Conservation (phyloP, 2,888 invertebrate genomes). For the Xanthia togata region DNA sequence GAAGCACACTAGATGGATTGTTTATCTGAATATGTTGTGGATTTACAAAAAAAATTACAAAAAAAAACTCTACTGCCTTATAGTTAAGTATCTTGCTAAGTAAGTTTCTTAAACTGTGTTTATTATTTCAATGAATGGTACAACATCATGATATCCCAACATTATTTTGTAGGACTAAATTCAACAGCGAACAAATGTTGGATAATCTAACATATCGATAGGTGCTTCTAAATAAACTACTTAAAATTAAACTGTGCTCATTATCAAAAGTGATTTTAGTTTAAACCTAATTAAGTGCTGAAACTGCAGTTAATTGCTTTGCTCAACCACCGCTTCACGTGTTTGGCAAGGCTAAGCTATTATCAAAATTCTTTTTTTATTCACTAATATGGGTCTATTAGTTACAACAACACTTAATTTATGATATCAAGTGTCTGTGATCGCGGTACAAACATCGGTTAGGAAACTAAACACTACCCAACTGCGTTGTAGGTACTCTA, state of each 20-base stretch:
- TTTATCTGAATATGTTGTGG: not conserved
- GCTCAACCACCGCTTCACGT: slow-evolving; percentile 39
- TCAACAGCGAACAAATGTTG: not conserved
- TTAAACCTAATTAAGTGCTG: slow-evolving; percentile 57
- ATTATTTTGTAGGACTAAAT: not conserved
- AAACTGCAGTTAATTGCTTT: slow-evolving; percentile 58
- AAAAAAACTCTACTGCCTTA: not conserved
- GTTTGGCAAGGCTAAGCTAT: slow-evolving; percentile 55
- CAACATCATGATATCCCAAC: not conserved
- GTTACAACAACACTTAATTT: slow-evolving; percentile 76
- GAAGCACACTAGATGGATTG: not conserved
- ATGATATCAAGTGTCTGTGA: slow-evolving; percentile 78
- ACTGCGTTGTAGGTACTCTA: slow-evolving; percentile 69
- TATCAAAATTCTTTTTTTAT: slow-evolving; percentile 63
- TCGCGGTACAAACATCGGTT: slow-evolving; percentile 82
- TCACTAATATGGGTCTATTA: slow-evolving; percentile 52
- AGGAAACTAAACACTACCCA: slow-evolving; percentile 80
- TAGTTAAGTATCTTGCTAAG: too few species aligned
- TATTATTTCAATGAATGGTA: not conserved
- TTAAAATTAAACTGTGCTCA: slow-evolving; percentile 26
- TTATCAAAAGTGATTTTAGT: slow-evolving; percentile 44
- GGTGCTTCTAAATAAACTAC: slow-evolving; percentile 20
- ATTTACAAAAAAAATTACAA: not conserved
- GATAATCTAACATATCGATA: not conserved
- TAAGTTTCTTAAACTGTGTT: not conserved